Evolutionary conservation across 2,888 invertebrate species (phyloP), one percentile per base, ranked within the genome.

Genomic region (Apomyelois bistriatella): DNA sequence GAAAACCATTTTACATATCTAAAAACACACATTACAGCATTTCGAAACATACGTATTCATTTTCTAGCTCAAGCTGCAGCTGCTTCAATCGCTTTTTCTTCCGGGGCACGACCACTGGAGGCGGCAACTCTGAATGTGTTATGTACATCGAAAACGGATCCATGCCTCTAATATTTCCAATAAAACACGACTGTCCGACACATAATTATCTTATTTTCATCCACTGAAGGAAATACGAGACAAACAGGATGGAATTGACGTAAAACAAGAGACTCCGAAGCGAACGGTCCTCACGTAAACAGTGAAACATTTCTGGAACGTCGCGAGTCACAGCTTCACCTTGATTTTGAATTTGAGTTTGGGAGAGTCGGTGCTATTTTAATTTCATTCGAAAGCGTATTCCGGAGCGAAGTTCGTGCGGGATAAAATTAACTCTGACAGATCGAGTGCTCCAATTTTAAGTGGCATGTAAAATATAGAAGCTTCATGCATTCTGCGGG

Each of bases 321-420:
- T 73, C 82, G 70, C 75, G 80, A 79, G 78, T 46, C 46, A 30
- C 76, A 77, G 69, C 81, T 74, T 89, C 87, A 89, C 90, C 90
- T 89, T 89, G 90, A 89, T 89, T 89, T 90, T 89, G 88, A 90
- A 87, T 79, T 71, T 79, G 82, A 78, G 74, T 80, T 82, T 84
- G 75, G 68, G 70, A 73, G 75, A 74, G 79, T 66, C 74, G 69
- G 79, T 73, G 86, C 88, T 89, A 89, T 89, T 90, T 90, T 89
- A 76, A 88, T 78, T 84, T 81, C 68, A 74, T 72, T 74, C 66
- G 77, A 82, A 84, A 85, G 83, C 77, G 70, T 79, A 73, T 74
- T 85, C 79, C 76, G 72, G 75, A 73, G 82, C 72, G 88, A 85
- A 86, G 85, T 86, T 85, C 82, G 89, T 74, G 79, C 82, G 64